These are phyloP conservation scores for Myotis daubentonii DNA, from an alignment of 2,797 vertebrate species.

Conservation along the genomic window DNA sequence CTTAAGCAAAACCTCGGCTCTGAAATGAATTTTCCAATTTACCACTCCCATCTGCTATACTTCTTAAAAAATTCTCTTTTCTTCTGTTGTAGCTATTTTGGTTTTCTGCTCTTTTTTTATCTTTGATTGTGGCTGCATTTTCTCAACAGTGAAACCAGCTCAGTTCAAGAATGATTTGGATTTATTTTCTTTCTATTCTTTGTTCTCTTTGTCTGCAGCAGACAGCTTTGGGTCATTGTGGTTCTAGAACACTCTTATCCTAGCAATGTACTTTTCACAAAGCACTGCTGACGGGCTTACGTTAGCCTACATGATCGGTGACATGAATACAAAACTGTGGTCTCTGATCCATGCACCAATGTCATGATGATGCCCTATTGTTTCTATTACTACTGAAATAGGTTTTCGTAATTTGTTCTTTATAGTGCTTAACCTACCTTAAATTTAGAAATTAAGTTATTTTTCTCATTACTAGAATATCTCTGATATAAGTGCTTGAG, in stretches of 20 bases:
- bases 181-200: not conserved
- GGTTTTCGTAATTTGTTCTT: not conserved
- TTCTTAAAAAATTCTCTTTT: not conserved
- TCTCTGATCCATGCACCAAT: not conserved
- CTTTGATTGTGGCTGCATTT: slow-evolving; percentile 17
- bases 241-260: not conserved
- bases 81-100: not conserved
- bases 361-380: not conserved
- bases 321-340: not conserved
- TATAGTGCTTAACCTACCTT: not conserved
- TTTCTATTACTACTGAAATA: not conserved
- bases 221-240: not conserved
- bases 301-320: not conserved
- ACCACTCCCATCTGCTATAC: not conserved
- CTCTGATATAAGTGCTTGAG: not conserved
- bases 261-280: not conserved
- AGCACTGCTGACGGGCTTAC: not conserved
- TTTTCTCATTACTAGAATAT: not conserved
- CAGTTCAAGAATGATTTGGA: not conserved
- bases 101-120: not conserved
- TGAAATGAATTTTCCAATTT: slow-evolving; percentile 52
- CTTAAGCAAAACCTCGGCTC: not conserved
- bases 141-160: not conserved
- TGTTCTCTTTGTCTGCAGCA: not conserved
- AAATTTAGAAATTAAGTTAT: not conserved